Evolutionary conservation across 2,888 invertebrate species (phyloP), one percentile per base, ranked within the genome.

Genomic region (Noctua janthina): DNA sequence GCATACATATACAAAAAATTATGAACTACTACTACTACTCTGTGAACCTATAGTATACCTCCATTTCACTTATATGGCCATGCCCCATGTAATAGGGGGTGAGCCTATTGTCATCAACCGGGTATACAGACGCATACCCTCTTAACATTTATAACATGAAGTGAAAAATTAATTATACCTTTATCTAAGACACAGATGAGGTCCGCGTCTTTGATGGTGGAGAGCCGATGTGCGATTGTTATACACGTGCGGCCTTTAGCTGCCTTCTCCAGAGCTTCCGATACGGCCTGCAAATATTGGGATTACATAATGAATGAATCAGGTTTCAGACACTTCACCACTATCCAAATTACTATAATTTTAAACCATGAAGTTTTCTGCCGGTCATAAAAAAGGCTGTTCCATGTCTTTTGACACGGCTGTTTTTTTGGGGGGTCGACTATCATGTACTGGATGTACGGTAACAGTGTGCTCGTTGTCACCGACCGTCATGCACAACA

Each of bases 201-300:
- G 93, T 99, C 98, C 0, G 98, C 98, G 92, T 98, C 98, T 90
- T 98, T 98, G 83, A 99, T 97, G 0, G 99, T 99, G n/a, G 98
- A 98, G 74, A 99, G 97, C 15, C 99, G 97, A 95, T 99, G 99
- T 15, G 99, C 99, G 87, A 99, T 98, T 5, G 98, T 98, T 49
- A 99, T 98, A 90, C 98, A 98, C 0, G 99, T 99, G 74, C 99
- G 97, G 1, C 98, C 98, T 85, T 98, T 97, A 76, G 98, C 97
- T 0, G 99, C 99, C 90, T 97, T 97, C 91, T 99, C 98, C 84
- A 99, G 93, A 0, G 99, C 99, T 91, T 98, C 98, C 90, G 99
- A 98, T 1, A 99, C 99, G 51, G 98, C 96, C 98, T 96, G 93
- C 5, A 91, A 82, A 66, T 39, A 64, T 54, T 46, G 35, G 29